phyloP scores from a whole-genome alignment of 1,140 invertebrate species.

The Dendroctonus ponderosae region DNA sequence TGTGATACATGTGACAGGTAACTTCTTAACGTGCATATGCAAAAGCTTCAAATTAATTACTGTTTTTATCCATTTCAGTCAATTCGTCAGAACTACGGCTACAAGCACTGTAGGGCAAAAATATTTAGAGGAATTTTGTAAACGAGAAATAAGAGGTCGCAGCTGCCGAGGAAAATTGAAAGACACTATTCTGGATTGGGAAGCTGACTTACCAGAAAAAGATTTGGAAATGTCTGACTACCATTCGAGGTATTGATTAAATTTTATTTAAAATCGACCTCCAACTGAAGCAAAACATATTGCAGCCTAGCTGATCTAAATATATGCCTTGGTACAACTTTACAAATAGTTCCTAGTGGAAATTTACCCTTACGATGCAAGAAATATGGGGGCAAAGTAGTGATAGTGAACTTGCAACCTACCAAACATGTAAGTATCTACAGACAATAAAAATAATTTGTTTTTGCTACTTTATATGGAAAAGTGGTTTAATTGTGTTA shows the following conservation, averaged over 20 bases:
- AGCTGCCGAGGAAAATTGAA: constrained; percentile 79
- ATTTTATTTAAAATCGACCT: constrained; percentile 3
- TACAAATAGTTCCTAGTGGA: constrained; percentile 97
- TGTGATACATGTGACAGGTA: constrained; percentile 89
- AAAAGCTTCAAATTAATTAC: constrained; percentile 10
- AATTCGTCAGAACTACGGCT: constrained; percentile 78
- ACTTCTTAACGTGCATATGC: constrained; percentile 24
- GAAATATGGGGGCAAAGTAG: constrained; percentile 84
- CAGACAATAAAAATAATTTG: too few relatives aligned
- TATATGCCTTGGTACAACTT: constrained; percentile 91
- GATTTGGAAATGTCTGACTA: constrained; percentile 84
- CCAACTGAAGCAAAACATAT: constrained; percentile 27
- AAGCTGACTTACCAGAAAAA: constrained; percentile 87
- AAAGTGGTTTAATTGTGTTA: too few relatives aligned
- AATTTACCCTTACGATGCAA: constrained; percentile 88
- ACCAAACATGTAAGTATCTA: constrained; percentile 84
- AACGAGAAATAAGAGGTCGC: constrained; percentile 60
- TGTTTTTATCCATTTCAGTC: constrained; percentile 55
- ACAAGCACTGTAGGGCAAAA: constrained; percentile 91
- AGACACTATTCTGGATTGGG: constrained; percentile 98
- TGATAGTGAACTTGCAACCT: constrained; percentile 94
- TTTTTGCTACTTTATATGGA: too few relatives aligned
- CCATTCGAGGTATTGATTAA: constrained; percentile 73
- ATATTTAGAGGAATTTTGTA: constrained; percentile 75
- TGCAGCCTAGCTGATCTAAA: constrained; percentile 84